Evolutionary conservation across 1,140 invertebrate species (phyloP).

Genomic region (Choristoneura fumiferana): DNA sequence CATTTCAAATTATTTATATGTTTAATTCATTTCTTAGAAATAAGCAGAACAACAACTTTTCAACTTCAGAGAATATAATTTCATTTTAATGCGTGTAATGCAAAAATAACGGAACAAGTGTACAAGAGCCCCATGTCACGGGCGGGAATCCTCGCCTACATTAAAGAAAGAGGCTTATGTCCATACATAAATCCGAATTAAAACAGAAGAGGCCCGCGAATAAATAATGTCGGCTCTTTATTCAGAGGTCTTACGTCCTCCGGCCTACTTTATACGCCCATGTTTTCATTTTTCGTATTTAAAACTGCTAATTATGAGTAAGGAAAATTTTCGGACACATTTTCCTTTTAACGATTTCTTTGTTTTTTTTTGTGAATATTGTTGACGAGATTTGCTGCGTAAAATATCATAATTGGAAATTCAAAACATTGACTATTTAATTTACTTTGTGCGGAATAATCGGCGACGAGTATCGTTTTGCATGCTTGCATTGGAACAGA

Average conservation of each 20-base stretch:
- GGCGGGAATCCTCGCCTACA: constrained; percentile 52
- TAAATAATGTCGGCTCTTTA: constrained; percentile 68
- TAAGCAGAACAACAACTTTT: too few relatives aligned
- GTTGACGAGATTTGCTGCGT: too few relatives aligned
- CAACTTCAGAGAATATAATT: too few relatives aligned
- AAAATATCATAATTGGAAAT: too few relatives aligned
- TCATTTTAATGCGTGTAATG: constrained; percentile 2
- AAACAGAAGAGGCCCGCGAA: constrained; percentile 60
- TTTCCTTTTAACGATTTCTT: constrained; percentile 25
- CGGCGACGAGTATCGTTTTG: too few relatives aligned
- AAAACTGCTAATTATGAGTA: constrained; percentile 64
- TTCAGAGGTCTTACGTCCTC: constrained; percentile 67
- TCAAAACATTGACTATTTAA: too few relatives aligned
- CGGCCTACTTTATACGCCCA: constrained; percentile 54
- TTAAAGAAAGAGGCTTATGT: constrained; percentile 42
- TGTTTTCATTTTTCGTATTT: constrained; percentile 62
- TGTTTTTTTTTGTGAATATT: not conserved
- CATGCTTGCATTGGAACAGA: too few relatives aligned
- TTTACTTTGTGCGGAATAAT: too few relatives aligned
- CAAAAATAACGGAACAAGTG: constrained; percentile 31
- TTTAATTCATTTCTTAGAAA: too few relatives aligned
- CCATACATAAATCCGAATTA: constrained; percentile 71
- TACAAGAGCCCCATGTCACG: constrained; percentile 37
- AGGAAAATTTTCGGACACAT: constrained; percentile 42
- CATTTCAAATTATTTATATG: too few relatives aligned